Percentiles rank a stretch among this genome's conserved stretches.
Conservation (phyloP, 2,113 vertebrate genomes). For the Etia nguti region DNA sequence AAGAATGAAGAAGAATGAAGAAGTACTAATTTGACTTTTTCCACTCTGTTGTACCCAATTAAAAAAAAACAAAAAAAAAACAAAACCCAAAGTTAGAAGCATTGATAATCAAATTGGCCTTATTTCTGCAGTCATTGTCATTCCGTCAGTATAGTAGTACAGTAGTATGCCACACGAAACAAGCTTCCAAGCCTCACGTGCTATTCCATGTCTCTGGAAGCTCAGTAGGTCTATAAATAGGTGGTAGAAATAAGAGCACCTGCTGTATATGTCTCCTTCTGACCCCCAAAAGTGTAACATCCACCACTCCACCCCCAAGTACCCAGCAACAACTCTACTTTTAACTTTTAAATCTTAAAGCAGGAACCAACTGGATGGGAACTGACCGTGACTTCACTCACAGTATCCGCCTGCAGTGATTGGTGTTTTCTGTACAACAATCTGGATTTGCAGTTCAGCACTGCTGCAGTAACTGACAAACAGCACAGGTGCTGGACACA, state of each 20-base stretch:
- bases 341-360: conserved; percentile 8
- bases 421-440: not conserved
- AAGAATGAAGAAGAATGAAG: too few species aligned
- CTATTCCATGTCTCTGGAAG: not conserved
- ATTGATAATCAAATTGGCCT: not conserved
- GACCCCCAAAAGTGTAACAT: not conserved
- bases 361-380: not conserved
- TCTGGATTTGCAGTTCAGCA: not conserved
- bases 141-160: not conserved
- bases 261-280: conserved; percentile 19
- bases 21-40: not conserved
- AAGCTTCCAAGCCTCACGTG: conserved; percentile 1
- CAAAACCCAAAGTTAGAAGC: not conserved
- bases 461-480: not conserved
- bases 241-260: conserved; percentile 30
- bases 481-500: not conserved
- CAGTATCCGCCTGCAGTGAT: not conserved
- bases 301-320: not conserved
- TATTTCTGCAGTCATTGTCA: not conserved
- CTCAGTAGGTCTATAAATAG: conserved; percentile 41
- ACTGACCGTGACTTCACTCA: not conserved
- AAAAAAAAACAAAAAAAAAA: not conserved
- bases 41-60: not conserved
- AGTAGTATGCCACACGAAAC: not conserved
- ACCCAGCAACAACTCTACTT: conserved; percentile 58